Evolutionary conservation across 2,797 vertebrate species (phyloP).

Genomic region (Leuciscus waleckii): DNA sequence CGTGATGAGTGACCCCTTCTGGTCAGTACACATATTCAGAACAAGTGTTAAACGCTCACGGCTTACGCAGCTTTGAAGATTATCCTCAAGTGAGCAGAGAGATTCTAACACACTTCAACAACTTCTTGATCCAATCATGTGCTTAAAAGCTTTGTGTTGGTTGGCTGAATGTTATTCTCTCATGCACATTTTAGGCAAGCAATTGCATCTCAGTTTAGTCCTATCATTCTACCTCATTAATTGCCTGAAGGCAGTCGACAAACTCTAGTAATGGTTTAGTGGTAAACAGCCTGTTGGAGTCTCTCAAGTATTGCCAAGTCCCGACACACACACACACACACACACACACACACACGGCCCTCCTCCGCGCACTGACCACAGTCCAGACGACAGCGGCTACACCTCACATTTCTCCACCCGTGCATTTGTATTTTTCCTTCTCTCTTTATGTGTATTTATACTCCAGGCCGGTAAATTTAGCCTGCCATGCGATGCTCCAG

Average conservation of each 20-base stretch:
- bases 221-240: background rate
- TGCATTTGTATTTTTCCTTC: slow-evolving; percentile 44
- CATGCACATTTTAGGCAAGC: background rate
- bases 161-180: background rate
- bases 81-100: background rate
- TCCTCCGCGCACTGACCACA: slow-evolving; percentile 32
- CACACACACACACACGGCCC: background rate
- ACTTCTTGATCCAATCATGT: background rate
- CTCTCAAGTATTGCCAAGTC: background rate
- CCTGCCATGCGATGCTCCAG: slow-evolving; percentile 40
- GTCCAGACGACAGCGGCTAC: slow-evolving; percentile 40
- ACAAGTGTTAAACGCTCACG: background rate
- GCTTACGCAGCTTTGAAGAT: background rate
- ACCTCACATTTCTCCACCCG: slow-evolving; percentile 35
- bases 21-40: slow-evolving; percentile 79
- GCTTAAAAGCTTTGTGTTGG: background rate
- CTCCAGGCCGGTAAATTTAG: slow-evolving; percentile 61
- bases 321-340: background rate
- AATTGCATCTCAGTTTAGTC: background rate
- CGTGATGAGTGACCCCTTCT: slow-evolving; percentile 88
- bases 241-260: background rate
- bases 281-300: background rate
- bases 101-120: background rate
- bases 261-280: background rate
- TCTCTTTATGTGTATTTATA: slow-evolving; percentile 63